Evolutionary conservation across 2,113 vertebrate genomes (phyloP).

Genomic region (Nothobranchius furzeri): DNA sequence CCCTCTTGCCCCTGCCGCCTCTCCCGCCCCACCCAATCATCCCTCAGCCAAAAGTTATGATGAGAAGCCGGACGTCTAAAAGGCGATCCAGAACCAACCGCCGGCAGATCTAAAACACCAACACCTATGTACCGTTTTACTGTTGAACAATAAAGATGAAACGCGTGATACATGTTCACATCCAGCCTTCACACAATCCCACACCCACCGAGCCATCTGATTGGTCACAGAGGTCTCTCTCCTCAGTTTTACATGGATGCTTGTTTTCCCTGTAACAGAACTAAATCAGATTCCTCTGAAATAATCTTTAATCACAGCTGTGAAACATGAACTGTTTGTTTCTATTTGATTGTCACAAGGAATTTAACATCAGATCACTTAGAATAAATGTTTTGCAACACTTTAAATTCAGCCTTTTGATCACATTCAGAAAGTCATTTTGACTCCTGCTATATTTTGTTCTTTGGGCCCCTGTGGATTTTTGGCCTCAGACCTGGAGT

Average conservation of each 20-base stretch:
- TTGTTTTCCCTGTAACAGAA: too few species aligned
- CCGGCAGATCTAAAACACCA: slow-evolving; percentile 39
- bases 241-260: too few species aligned
- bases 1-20: slow-evolving; percentile 10
- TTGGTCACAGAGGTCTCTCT: neutral
- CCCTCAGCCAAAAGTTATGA: slow-evolving; percentile 36
- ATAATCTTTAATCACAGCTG: slow-evolving; percentile 4
- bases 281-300: neutral
- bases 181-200: slow-evolving; percentile 1
- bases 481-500: slow-evolving; percentile 23
- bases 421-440: too few species aligned
- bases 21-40: slow-evolving; percentile 24
- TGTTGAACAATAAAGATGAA: neutral
- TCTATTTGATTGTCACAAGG: neutral
- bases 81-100: slow-evolving; percentile 57
- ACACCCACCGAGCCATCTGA: neutral
- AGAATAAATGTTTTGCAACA: neutral
- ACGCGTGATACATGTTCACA: neutral
- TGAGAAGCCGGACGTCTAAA: slow-evolving; percentile 48
- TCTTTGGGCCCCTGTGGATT: neutral
- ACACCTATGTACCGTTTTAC: too few species aligned
- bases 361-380: neutral
- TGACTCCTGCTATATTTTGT: neutral
- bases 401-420: neutral
- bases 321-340: neutral